These are phyloP conservation scores for Aix galericulata DNA, from an alignment of 2,113 vertebrate genomes.

Conservation along the genomic window DNA sequence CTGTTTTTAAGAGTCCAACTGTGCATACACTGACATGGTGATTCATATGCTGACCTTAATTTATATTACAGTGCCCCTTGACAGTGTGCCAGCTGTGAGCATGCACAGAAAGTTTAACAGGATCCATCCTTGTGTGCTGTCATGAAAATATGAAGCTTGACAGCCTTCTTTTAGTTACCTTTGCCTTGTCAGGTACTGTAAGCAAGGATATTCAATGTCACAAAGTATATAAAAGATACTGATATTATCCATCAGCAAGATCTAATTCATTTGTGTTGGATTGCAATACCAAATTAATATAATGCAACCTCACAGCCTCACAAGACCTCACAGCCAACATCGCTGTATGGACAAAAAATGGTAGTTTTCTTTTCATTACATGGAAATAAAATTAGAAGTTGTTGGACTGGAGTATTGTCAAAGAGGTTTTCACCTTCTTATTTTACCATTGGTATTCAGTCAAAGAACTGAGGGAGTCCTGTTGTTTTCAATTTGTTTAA, in stretches of 20 bases:
- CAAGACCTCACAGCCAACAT: not conserved
- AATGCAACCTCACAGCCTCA: not conserved
- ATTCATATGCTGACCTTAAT: conserved; percentile 48
- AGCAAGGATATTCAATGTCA: conserved; percentile 4
- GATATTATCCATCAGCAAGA: accelerated
- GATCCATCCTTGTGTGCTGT: not conserved
- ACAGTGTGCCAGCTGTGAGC: conserved; percentile 34
- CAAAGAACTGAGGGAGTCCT: not conserved
- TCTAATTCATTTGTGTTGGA: not conserved
- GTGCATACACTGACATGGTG: not conserved
- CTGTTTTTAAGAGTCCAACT: conserved; percentile 16
- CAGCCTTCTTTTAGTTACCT: not conserved
- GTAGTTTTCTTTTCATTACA: not conserved
- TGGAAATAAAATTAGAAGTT: not conserved
- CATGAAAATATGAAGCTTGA: not conserved
- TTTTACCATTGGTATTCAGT: not conserved
- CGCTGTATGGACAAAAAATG: not conserved
- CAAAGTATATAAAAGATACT: not conserved
- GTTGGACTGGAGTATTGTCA: not conserved
- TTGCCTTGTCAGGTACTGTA: not conserved
- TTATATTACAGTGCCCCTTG: conserved; percentile 37
- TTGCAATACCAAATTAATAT: not conserved
- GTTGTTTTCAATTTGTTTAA: not conserved
- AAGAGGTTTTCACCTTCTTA: not conserved
- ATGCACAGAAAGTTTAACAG: not conserved